Conservation (phyloP, 2,797 vertebrate species). For the Poliocrania exsul region DNA sequence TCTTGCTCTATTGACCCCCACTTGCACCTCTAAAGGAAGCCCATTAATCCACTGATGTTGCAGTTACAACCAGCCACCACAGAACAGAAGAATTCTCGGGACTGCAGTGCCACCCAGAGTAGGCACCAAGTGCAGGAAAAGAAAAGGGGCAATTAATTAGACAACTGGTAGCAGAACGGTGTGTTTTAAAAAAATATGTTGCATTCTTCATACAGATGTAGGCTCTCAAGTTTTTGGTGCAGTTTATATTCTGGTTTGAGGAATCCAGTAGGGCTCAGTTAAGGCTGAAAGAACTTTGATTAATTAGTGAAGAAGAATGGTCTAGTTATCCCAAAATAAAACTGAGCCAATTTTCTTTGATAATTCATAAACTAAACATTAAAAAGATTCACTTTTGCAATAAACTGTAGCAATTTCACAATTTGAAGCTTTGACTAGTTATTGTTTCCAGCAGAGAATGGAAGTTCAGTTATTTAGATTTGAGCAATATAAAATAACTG, state of each 20-base stretch:
- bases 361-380: not conserved
- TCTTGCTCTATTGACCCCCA: not conserved
- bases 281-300: not conserved
- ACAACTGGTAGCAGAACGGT: not conserved
- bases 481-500: not conserved
- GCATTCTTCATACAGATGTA: not conserved
- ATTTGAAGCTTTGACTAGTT: not conserved
- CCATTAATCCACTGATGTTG: not conserved
- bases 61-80: not conserved
- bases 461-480: not conserved
- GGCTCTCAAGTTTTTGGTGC: not conserved
- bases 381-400: not conserved
- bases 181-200: not conserved
- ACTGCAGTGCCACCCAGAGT: slow-evolving; percentile 57
- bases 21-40: not conserved
- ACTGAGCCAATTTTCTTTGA: not conserved
- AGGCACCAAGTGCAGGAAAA: not conserved
- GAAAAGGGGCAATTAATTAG: not conserved
- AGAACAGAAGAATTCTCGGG: slow-evolving; percentile 12
- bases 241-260: not conserved
- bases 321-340: not conserved
- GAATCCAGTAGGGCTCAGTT: not conserved
- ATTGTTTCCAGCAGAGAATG: not conserved
- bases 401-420: not conserved
- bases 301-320: not conserved